Percentiles rank a stretch among this genome's conserved stretches.
Conservation (phyloP, 2,888 invertebrate species). For the Aphidoletes aphidimyza region DNA sequence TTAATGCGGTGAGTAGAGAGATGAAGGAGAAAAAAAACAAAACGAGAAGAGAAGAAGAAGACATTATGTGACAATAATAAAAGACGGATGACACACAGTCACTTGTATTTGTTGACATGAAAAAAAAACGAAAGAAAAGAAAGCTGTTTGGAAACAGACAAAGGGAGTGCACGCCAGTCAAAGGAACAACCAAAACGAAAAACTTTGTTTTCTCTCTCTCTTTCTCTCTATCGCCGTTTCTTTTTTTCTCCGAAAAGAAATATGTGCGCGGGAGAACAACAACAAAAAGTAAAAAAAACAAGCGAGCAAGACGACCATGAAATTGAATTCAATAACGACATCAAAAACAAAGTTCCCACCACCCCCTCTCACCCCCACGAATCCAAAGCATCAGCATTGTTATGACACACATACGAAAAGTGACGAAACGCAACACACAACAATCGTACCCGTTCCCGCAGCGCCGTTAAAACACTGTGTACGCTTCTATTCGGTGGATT, state of each 20-base stretch:
- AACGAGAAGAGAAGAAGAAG: no score
- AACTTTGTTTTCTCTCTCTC: slow-evolving; percentile 16
- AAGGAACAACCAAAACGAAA: slow-evolving; percentile 20
- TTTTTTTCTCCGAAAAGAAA: no score
- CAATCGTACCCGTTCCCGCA: not conserved
- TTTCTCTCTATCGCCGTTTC: no score
- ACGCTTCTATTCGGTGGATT: no score
- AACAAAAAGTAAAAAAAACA: no score
- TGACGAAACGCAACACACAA: slow-evolving; percentile 18
- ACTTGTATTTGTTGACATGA: not conserved
- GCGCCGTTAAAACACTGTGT: not conserved
- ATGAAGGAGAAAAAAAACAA: no score
- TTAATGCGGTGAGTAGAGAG: no score
- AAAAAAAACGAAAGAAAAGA: not conserved
- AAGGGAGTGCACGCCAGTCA: not conserved
- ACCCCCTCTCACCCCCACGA: no score
- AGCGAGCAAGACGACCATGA: slow-evolving; percentile 18
- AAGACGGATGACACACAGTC: slow-evolving; percentile 45
- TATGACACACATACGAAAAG: slow-evolving; percentile 24
- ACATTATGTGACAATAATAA: slow-evolving; percentile 35
- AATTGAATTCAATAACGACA: slow-evolving; percentile 51
- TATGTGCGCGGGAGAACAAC: no score
- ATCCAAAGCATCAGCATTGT: not conserved
- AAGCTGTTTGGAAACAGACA: not conserved
- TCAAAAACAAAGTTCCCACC: slow-evolving; percentile 18